phyloP scores from a whole-genome alignment of 64 coral and sea anemone species.

The Anthopleura sola region DNA sequence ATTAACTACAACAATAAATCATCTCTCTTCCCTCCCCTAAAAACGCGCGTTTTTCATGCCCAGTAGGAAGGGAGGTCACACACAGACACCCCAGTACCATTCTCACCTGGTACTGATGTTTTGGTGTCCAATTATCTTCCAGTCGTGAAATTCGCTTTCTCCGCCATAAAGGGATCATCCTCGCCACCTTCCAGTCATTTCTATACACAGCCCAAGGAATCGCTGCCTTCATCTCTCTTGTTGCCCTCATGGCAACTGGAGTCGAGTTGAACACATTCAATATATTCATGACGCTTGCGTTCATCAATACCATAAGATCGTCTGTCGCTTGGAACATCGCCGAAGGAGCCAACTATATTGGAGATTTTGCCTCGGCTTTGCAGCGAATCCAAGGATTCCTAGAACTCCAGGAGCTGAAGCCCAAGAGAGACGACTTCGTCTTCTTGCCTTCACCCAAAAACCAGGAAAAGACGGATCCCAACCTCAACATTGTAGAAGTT shows the following conservation, averaged over 20 bases:
- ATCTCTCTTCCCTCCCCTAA: too few relatives aligned
- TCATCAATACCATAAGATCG: slow-evolving; percentile 66
- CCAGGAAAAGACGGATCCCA: background rate
- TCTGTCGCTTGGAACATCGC: slow-evolving; percentile 77
- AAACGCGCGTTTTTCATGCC: too few relatives aligned
- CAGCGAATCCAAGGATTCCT: slow-evolving; percentile 68
- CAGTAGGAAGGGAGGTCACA: too few relatives aligned
- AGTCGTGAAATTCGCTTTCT: background rate
- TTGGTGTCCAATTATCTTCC: background rate
- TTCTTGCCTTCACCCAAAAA: slow-evolving; percentile 26
- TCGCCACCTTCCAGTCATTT: slow-evolving; percentile 73
- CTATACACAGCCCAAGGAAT: slow-evolving; percentile 71
- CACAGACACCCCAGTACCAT: too few relatives aligned
- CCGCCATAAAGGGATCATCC: slow-evolving; percentile 57
- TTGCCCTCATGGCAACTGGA: slow-evolving; percentile 58
- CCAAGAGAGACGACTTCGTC: slow-evolving; percentile 11
- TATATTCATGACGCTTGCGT: slow-evolving; percentile 71
- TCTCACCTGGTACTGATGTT: background rate
- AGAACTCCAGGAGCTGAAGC: slow-evolving; percentile 55
- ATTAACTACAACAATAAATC: too few relatives aligned
- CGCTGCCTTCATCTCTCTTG: slow-evolving; percentile 77
- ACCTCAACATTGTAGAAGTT: slow-evolving; percentile 29
- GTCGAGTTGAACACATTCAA: slow-evolving; percentile 61
- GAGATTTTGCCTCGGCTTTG: slow-evolving; percentile 43
- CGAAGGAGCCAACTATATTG: slow-evolving; percentile 73